phyloP scores from a whole-genome alignment of 2,113 vertebrate genomes.

The Plotosus lineatus region DNA sequence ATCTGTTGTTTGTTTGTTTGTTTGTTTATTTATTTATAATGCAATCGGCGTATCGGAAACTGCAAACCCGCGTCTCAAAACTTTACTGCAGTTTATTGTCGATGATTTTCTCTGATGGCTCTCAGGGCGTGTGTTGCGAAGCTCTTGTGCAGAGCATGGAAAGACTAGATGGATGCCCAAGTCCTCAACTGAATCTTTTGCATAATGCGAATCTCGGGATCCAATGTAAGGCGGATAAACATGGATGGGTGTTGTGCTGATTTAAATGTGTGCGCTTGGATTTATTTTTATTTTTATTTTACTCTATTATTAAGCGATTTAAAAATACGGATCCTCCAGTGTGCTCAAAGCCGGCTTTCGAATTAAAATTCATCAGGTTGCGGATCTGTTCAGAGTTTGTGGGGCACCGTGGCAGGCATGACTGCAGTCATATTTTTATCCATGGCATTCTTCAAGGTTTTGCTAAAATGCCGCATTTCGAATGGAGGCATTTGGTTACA shows the following conservation, averaged over 20 bases:
- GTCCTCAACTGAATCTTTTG: not conserved
- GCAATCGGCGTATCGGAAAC: not conserved
- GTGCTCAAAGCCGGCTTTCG: too few relatives aligned
- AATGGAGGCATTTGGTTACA: not conserved
- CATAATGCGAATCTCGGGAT: not conserved
- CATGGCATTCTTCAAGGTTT: not conserved
- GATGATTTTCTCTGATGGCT: not conserved
- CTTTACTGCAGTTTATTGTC: constrained; percentile 11
- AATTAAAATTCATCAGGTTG: constrained; percentile 2
- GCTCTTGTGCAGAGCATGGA: not conserved
- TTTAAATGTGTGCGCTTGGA: not conserved
- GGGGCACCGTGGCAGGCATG: not conserved
- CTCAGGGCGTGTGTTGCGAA: not conserved
- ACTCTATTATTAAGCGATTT: too few relatives aligned
- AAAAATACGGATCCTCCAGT: not conserved
- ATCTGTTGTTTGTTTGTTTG: not conserved
- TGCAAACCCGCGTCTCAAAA: not conserved
- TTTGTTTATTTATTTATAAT: not conserved
- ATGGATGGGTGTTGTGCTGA: too few relatives aligned
- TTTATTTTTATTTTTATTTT: not conserved
- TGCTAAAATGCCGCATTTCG: not conserved
- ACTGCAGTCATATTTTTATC: not conserved
- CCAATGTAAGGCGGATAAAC: too few relatives aligned
- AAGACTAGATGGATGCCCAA: not conserved
- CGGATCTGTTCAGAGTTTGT: not conserved